Base-by-base conservation (phyloP, 2,888 invertebrate genomes). In the Acronicta aceris region DNA sequence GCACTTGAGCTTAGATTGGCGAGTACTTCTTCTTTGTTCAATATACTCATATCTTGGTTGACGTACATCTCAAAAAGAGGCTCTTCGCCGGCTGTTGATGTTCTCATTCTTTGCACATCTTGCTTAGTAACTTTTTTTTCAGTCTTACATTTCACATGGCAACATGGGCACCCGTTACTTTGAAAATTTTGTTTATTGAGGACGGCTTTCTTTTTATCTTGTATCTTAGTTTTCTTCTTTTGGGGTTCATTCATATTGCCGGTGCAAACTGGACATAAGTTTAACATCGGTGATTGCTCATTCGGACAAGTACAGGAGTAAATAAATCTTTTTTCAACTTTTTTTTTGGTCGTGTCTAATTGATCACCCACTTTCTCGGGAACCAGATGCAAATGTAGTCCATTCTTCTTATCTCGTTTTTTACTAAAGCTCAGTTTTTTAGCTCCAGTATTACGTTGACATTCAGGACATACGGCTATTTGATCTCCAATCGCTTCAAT, bases 11-110 rank as follows among this genome's bases (percentile, higher is more conserved):
- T 42, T 30, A 71, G 15, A 25, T 53, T 45, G 13, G 40, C 16
- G 0, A 71, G 40, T 8, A 71, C 52, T 21, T 59, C 66, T 0
- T 59, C 43, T 43, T n/a, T 71, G 56, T 71, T 71, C 12, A 52
- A 16, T 30, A 58, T 27, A 21, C 16, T 33, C 59, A 16, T 46
- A n/a, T 21, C 8, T 53, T 36, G 36, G 25, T 59, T 36, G 9
- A 59, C 53, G 15, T 53, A 1, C 48, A 59, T 48, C 25, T 48
- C 52, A 47, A 59, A 53, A 15, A 43, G 6, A 8, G 59, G 59
- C 7, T 16, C 16, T n/a, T 54, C 38, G 5, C 5, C 5, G 13
- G 2, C 36, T 5, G n/a, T 6, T 38, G n/a, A n/a, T 7, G n/a
- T 8, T n/a, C 1, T 38, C 6, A n/a, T n/a, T n/a, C 7, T n/a